Percentiles rank a stretch among this genome's conserved stretches.
Conservation (phyloP, 2,888 invertebrate species). For the Acleris cristana region DNA sequence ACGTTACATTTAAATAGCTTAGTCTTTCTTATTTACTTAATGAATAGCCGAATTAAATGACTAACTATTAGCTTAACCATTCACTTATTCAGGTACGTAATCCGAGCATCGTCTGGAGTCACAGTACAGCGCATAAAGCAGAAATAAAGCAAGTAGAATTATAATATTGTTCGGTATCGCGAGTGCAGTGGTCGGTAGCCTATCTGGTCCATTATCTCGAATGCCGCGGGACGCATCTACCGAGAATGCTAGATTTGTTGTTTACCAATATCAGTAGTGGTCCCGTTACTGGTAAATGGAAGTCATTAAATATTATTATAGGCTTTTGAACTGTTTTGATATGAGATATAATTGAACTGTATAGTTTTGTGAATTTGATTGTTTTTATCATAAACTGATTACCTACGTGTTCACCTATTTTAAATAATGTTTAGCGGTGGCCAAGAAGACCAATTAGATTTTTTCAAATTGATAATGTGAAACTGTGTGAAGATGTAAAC, state of each 20-base stretch:
- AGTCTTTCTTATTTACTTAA: too few species aligned
- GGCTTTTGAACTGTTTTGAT: conserved; percentile 16
- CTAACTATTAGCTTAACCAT: too few species aligned
- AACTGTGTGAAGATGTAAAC: too few species aligned
- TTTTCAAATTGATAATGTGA: too few species aligned
- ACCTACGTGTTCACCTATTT: too few species aligned
- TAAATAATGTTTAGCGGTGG: too few species aligned
- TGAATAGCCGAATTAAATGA: too few species aligned
- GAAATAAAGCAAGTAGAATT: conserved; percentile 25
- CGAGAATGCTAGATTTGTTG: conserved; percentile 26
- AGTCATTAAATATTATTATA: conserved; percentile 3
- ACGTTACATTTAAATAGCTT: too few species aligned
- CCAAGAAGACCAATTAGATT: too few species aligned
- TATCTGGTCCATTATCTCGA: conserved; percentile 36
- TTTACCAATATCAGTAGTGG: conserved; percentile 21
- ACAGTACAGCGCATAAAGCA: conserved; percentile 13
- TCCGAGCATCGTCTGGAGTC: background rate
- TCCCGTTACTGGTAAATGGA: conserved; percentile 28
- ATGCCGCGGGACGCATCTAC: conserved; percentile 33
- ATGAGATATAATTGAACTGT: background rate
- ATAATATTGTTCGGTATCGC: conserved; percentile 32
- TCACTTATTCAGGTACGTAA: background rate
- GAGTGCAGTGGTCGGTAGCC: conserved; percentile 37
- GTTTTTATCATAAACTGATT: too few species aligned
- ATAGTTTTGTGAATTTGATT: too few species aligned